Conservation (phyloP, 2,797 vertebrate genomes). For the Myripristis murdjan region DNA sequence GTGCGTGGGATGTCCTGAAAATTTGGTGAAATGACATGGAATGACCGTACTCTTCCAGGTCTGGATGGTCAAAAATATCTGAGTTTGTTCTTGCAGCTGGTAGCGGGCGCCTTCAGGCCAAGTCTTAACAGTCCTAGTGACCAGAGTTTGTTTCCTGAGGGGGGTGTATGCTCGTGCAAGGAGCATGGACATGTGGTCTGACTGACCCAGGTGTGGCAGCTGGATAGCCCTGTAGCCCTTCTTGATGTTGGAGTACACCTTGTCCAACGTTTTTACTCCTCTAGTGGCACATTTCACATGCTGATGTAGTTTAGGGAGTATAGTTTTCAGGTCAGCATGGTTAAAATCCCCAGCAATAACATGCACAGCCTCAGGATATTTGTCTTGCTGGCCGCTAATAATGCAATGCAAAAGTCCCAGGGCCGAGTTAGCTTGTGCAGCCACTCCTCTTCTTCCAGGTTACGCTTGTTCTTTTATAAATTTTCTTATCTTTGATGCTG, state of each 20-base stretch:
- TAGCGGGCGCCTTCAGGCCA: neutral
- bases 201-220: conserved; percentile 11
- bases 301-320: no score
- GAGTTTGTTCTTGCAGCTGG: conserved; percentile 29
- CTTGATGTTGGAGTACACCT: conserved; percentile 26
- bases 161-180: conserved; percentile 15
- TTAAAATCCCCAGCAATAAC: no score
- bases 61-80: conserved; percentile 13
- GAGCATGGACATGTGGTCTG: conserved; percentile 15
- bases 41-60: conserved; percentile 19
- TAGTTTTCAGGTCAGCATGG: no score
- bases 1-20: no score
- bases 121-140: neutral
- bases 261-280: neutral
- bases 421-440: no score
- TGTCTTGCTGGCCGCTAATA: no score
- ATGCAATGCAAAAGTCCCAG: no score
- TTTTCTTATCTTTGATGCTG: no score
- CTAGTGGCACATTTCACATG: no score
- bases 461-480: no score
- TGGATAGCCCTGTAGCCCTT: conserved; percentile 10
- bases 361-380: neutral
- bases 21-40: no score
- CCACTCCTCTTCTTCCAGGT: no score
- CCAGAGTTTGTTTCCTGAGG: neutral